These are phyloP conservation scores for Enteromius radiatus DNA, from an alignment of 2,797 vertebrate genomes.

Conservation along the genomic window DNA sequence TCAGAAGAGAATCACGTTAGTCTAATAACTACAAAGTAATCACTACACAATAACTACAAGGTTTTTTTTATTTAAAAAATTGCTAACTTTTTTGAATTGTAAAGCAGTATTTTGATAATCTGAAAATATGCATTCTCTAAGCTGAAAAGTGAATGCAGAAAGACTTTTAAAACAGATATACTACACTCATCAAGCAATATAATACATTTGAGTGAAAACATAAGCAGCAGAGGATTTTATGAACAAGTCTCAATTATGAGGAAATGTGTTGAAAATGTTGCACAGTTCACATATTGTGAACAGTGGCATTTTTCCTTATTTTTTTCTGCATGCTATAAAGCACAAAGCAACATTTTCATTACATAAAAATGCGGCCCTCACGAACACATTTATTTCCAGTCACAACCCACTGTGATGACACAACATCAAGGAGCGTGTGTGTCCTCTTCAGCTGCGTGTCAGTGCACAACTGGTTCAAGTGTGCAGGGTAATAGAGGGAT, in stretches of 20 bases:
- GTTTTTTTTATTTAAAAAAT: background rate
- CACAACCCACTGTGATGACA: slow-evolving; percentile 28
- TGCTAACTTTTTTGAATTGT: background rate
- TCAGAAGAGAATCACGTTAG: background rate
- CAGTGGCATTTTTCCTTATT: background rate
- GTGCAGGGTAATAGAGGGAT: slow-evolving; percentile 53
- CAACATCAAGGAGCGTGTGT: background rate
- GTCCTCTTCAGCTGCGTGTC: slow-evolving; percentile 30
- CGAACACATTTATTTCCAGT: slow-evolving; percentile 18
- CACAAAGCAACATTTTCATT: background rate
- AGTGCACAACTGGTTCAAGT: slow-evolving; percentile 32
- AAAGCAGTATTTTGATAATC: background rate
- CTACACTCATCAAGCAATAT: background rate
- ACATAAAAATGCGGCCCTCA: background rate
- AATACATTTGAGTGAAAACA: too few relatives aligned
- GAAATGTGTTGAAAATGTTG: background rate
- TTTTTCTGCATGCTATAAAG: slow-evolving; percentile 5
- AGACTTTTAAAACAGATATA: background rate
- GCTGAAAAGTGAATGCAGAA: background rate
- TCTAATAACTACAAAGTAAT: background rate
- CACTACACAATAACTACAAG: too few relatives aligned
- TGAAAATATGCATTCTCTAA: background rate
- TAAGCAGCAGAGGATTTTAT: too few relatives aligned
- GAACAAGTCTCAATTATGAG: background rate
- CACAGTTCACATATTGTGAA: background rate